Percentiles rank a stretch among this genome's conserved stretches.
Conservation (phyloP, 2,797 vertebrate species). For the Acrossocheilus fasciatus region DNA sequence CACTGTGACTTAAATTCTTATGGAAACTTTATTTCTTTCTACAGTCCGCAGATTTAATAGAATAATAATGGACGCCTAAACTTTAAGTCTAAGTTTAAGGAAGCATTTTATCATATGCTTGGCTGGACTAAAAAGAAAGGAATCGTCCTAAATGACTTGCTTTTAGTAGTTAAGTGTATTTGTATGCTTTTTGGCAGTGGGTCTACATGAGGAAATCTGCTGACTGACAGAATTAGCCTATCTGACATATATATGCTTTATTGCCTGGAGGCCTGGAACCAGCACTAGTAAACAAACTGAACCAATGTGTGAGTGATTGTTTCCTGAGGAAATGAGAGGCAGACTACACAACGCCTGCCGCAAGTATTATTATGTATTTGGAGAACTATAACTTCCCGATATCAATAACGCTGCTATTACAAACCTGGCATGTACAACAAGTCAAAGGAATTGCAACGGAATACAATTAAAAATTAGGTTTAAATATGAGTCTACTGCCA, state of each 20-base stretch:
- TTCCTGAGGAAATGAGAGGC: constrained; percentile 11
- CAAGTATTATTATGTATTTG: background rate
- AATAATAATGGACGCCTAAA: background rate
- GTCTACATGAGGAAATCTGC: background rate
- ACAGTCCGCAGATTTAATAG: background rate
- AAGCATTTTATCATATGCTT: background rate
- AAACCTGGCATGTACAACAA: background rate
- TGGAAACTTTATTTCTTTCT: background rate
- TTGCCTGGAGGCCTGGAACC: background rate
- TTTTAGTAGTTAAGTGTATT: constrained; percentile 12
- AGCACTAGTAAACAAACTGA: constrained; percentile 1
- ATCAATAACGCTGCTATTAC: background rate
- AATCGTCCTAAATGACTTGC: background rate
- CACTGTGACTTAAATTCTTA: background rate
- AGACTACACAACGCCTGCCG: background rate
- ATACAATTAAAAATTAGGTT: background rate
- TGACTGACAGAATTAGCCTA: background rate
- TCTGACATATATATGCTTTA: background rate
- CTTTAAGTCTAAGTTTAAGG: background rate
- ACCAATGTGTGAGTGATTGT: background rate
- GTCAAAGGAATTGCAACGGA: background rate
- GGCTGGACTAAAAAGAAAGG: background rate
- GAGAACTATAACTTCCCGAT: background rate
- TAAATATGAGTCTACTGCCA: background rate
- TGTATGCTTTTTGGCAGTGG: constrained; percentile 9